A percentile compares a stretch with the other conserved stretches of the same genome.
Evolutionary conservation across 2,888 invertebrate species (phyloP).

Genomic region (Scaptomyza flava): DNA sequence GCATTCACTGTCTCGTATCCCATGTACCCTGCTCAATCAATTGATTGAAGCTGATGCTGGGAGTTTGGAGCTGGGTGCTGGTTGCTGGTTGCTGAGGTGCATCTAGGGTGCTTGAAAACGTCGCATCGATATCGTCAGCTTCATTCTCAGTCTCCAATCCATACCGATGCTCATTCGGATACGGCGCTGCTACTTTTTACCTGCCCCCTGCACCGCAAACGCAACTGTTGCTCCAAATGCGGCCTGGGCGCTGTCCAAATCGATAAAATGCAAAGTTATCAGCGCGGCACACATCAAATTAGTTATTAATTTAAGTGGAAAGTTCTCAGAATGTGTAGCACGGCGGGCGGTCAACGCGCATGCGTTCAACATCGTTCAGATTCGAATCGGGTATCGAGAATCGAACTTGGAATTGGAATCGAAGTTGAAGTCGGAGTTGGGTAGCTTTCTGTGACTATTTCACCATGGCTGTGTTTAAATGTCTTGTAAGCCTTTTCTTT

Average conservation of each 20-base stretch:
- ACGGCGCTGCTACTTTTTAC: conserved; percentile 10
- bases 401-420: neutral
- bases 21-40: conserved; percentile 73
- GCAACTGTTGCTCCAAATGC: conserved; percentile 59
- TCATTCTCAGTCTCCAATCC: conserved; percentile 13
- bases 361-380: conserved; percentile 43
- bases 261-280: conserved; percentile 76
- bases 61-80: conserved; percentile 20
- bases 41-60: conserved; percentile 43
- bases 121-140: conserved; percentile 60
- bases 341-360: conserved; percentile 78
- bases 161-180: neutral
- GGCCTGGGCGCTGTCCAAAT: conserved; percentile 69
- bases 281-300: conserved; percentile 79
- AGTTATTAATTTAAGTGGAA: conserved; percentile 79
- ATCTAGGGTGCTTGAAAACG: conserved; percentile 66
- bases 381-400: conserved; percentile 3
- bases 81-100: conserved; percentile 31
- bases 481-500: conserved; percentile 68
- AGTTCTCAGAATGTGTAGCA: conserved; percentile 79
- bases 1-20: conserved; percentile 62
- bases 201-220: conserved; percentile 10
- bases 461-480: conserved; percentile 32
- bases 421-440: neutral
- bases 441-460: conserved; percentile 1